Evolutionary conservation across 2,888 invertebrate species (phyloP).

Genomic region (Schizotus pectinicornis): DNA sequence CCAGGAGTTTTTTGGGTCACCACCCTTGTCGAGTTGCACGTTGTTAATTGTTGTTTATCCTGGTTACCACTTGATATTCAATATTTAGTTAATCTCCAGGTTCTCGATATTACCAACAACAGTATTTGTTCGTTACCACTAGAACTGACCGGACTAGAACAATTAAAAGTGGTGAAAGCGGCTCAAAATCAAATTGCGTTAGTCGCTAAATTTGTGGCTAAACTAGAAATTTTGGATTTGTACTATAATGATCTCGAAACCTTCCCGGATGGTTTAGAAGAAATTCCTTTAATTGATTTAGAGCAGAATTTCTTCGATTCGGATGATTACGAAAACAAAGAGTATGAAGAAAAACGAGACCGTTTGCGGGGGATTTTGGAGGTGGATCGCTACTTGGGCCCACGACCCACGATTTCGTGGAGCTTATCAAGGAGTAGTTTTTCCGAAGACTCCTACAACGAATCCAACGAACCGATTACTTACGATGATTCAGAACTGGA

Average conservation of each 20-base stretch:
- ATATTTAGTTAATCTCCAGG: constrained; percentile 12
- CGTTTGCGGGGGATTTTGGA: neutral
- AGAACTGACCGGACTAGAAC: constrained; percentile 8
- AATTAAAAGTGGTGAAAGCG: constrained; percentile 12
- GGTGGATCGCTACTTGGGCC: neutral
- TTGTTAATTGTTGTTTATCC: constrained; percentile 12
- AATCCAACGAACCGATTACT: neutral
- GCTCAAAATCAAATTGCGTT: constrained; percentile 4
- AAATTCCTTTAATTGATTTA: constrained; percentile 12
- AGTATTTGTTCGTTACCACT: constrained; percentile 6
- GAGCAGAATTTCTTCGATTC: constrained; percentile 21
- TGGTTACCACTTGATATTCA: constrained; percentile 15
- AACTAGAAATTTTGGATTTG: constrained; percentile 23
- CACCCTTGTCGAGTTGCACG: constrained; percentile 10
- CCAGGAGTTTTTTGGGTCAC: constrained; percentile 7
- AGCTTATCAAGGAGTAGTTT: neutral
- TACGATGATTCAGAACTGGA: neutral
- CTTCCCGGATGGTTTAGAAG: constrained; percentile 4
- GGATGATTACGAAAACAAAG: neutral
- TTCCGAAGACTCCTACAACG: neutral
- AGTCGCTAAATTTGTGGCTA: neutral
- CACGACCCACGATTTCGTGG: neutral
- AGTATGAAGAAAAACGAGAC: neutral
- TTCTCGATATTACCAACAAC: constrained; percentile 17
- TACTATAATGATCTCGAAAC: constrained; percentile 19